These are phyloP conservation scores for Phrynocephalus forsythii DNA, from an alignment of 2,797 vertebrate genomes.

Conservation along the genomic window DNA sequence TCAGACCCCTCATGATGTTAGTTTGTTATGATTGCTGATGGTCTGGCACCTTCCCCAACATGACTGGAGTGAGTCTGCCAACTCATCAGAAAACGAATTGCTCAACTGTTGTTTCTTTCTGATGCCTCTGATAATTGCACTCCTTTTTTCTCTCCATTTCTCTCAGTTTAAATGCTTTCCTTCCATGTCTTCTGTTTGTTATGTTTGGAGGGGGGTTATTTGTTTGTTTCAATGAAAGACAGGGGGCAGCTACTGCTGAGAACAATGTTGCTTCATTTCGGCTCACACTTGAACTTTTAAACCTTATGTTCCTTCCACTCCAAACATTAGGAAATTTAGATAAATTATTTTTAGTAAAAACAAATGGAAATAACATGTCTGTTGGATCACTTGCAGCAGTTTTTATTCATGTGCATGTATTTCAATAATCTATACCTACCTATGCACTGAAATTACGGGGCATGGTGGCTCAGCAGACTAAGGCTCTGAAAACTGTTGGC, in stretches of 20 bases:
- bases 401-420: no score
- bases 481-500: no score
- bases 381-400: no score
- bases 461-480: no score
- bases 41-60: background rate
- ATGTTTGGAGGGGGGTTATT: no score
- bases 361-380: background rate
- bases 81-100: background rate
- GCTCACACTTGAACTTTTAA: background rate
- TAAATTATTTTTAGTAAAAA: background rate
- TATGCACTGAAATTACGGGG: no score
- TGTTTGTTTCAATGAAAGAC: background rate
- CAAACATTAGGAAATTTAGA: background rate
- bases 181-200: background rate
- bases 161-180: background rate
- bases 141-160: background rate
- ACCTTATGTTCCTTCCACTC: background rate
- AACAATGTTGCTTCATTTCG: background rate
- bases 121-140: background rate
- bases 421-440: no score
- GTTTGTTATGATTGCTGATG: background rate
- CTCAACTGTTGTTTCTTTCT: background rate
- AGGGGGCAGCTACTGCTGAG: background rate
- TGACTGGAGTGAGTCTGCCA: background rate
- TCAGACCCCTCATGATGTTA: background rate